phyloP scores from a whole-genome alignment of 2,888 invertebrate genomes.

The Lepeophtheirus nordmannii region DNA sequence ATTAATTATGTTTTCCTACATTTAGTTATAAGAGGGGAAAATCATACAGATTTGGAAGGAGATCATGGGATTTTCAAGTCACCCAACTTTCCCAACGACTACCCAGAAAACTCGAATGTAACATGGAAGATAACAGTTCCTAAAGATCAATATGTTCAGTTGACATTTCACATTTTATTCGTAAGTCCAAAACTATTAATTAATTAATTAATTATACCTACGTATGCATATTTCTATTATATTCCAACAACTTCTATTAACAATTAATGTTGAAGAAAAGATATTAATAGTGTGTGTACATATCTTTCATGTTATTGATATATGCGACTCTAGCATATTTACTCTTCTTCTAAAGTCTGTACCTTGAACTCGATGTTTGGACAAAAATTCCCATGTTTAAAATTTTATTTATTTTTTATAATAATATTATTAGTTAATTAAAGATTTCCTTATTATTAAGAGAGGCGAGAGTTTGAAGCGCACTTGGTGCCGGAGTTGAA shows the following conservation, averaged over 20 bases:
- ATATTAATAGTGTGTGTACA: neutral
- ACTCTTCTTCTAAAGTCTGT: neutral
- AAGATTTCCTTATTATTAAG: too few relatives aligned
- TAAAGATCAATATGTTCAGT: neutral
- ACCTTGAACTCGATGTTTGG: too few relatives aligned
- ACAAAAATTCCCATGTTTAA: too few relatives aligned
- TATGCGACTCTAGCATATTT: neutral
- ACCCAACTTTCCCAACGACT: slow-evolving; percentile 15
- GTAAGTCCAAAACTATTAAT: slow-evolving; percentile 1
- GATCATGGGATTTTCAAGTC: slow-evolving; percentile 5
- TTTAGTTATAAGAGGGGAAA: neutral
- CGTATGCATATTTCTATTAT: neutral
- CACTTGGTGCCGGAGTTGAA: too few relatives aligned
- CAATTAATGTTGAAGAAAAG: too few relatives aligned
- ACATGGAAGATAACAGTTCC: slow-evolving; percentile 18
- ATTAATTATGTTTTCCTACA: too few relatives aligned
- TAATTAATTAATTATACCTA: too few relatives aligned
- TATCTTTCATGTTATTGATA: neutral
- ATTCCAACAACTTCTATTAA: neutral
- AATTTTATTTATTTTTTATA: too few relatives aligned
- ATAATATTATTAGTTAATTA: too few relatives aligned
- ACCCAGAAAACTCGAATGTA: slow-evolving; percentile 2
- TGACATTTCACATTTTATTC: slow-evolving; percentile 19
- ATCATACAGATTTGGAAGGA: slow-evolving; percentile 5
- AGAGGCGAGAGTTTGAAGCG: too few relatives aligned